These are phyloP conservation scores for Bacillus rossius DNA, from an alignment of 1,140 invertebrate genomes.

Conservation along the genomic window DNA sequence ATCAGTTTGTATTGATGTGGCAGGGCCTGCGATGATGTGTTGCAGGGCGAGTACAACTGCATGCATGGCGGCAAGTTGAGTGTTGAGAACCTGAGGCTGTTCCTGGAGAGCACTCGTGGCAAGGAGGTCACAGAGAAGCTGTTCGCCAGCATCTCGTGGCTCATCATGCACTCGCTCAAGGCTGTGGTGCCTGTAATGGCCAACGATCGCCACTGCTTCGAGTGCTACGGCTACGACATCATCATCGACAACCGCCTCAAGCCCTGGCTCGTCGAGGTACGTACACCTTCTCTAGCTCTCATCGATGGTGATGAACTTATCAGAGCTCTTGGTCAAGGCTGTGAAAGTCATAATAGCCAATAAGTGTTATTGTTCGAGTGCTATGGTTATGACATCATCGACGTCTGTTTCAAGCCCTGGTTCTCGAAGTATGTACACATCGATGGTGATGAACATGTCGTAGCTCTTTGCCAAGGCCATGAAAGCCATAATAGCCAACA, in stretches of 20 bases:
- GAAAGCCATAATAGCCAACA: neutral
- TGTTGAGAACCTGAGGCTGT: constrained; percentile 83
- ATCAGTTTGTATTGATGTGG: neutral
- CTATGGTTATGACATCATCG: constrained; percentile 21
- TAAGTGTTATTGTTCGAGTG: no score
- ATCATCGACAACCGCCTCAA: constrained; percentile 56
- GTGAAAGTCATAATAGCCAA: no score
- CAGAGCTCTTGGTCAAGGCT: no score
- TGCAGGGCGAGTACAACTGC: constrained; percentile 91
- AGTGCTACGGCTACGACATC: constrained; percentile 59
- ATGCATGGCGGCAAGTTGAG: constrained; percentile 94
- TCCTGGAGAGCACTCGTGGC: constrained; percentile 46
- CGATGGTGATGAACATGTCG: no score
- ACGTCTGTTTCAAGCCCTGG: constrained; percentile 48
- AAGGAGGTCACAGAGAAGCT: constrained; percentile 43
- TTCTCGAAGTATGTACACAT: no score
- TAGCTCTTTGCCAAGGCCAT: constrained; percentile 37
- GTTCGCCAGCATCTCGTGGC: constrained; percentile 43
- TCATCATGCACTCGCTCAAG: constrained; percentile 49
- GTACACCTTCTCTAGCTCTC: neutral
- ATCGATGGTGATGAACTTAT: no score
- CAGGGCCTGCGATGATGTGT: neutral
- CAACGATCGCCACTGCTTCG: constrained; percentile 51
- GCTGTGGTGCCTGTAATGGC: constrained; percentile 48
- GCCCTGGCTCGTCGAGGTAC: constrained; percentile 57